A percentile compares a stretch with the other conserved stretches of the same genome.
phyloP scores from a whole-genome alignment of 2,113 vertebrate species.

The Callopanchax toddi region DNA sequence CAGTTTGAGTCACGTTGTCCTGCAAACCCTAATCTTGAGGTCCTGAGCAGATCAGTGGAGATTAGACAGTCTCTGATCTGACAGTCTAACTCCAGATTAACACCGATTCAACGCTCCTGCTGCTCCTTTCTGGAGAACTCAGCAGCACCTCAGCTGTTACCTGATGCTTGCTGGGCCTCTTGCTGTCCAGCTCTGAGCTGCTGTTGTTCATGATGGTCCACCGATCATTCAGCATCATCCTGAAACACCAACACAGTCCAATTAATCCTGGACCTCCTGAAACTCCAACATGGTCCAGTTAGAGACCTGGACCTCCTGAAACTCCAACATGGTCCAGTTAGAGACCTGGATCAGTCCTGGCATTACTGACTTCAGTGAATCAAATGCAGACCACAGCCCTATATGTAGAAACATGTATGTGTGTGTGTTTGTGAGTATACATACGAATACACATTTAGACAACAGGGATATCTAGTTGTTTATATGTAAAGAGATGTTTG shows the following conservation, averaged over 20 bases:
- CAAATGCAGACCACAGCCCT: no score
- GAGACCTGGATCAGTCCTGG: no score
- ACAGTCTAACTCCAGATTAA: conserved; percentile 59
- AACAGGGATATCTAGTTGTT: no score
- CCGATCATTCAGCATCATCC: conserved; percentile 62
- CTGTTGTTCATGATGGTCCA: conserved; percentile 75
- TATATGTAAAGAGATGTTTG: no score
- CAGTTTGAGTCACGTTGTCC: not conserved
- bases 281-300: not conserved
- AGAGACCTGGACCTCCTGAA: not conserved
- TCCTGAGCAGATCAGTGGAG: conserved; percentile 13
- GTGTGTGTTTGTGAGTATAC: no score
- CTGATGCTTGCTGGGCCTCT: conserved; percentile 36
- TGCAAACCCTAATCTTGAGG: conserved; percentile 24
- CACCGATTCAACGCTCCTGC: conserved; percentile 5
- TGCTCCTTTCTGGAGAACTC: no score
- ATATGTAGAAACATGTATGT: no score
- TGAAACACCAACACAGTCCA: conserved; percentile 31
- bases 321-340: no score
- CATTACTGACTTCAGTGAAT: no score
- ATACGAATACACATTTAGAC: no score
- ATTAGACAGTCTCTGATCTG: conserved; percentile 46
- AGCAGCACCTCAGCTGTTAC: not conserved
- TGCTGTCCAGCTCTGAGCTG: conserved; percentile 60
- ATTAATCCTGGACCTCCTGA: not conserved